These are phyloP conservation scores for Rhadinocentrus ornatus DNA, from an alignment of 2,797 vertebrate genomes.

Conservation along the genomic window DNA sequence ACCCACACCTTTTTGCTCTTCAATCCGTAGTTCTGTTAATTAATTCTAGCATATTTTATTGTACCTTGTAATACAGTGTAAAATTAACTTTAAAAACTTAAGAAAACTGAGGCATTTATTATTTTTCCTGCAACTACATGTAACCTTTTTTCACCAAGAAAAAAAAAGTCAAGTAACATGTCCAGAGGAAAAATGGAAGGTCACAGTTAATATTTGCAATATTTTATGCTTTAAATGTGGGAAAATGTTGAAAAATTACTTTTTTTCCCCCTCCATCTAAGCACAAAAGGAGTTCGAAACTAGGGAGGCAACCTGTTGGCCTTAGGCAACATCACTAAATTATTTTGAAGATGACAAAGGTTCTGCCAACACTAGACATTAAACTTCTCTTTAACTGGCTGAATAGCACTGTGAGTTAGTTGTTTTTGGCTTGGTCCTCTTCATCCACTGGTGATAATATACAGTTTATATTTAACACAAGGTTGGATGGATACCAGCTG, in stretches of 20 bases:
- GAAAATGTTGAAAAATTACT: neutral
- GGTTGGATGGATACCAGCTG: conserved; percentile 6
- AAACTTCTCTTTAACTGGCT: conserved; percentile 16
- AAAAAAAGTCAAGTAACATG: neutral
- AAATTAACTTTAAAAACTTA: conserved; percentile 19
- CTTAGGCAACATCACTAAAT: conserved; percentile 28
- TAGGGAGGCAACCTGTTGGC: neutral
- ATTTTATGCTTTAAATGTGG: neutral
- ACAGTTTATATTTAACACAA: neutral
- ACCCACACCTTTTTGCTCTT: conserved; percentile 6
- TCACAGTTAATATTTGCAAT: conserved; percentile 30
- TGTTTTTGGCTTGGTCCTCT: neutral
- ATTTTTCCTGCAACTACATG: conserved; percentile 8
- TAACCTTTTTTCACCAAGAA: too few species aligned
- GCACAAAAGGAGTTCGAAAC: conserved; percentile 26
- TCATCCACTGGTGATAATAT: conserved; percentile 1
- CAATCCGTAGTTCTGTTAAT: conserved; percentile 3
- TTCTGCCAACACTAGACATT: conserved; percentile 5
- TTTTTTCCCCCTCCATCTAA: conserved; percentile 20
- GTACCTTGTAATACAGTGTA: conserved; percentile 13
- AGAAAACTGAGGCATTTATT: too few species aligned
- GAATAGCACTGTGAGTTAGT: neutral
- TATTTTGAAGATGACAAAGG: conserved; percentile 29
- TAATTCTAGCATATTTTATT: conserved; percentile 10
- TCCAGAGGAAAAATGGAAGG: conserved; percentile 48